A percentile compares a stretch with the other conserved stretches of the same genome.
These are phyloP conservation scores for Zaprionus davidi DNA, from an alignment of 1,140 invertebrate genomes.

Conservation along the genomic window DNA sequence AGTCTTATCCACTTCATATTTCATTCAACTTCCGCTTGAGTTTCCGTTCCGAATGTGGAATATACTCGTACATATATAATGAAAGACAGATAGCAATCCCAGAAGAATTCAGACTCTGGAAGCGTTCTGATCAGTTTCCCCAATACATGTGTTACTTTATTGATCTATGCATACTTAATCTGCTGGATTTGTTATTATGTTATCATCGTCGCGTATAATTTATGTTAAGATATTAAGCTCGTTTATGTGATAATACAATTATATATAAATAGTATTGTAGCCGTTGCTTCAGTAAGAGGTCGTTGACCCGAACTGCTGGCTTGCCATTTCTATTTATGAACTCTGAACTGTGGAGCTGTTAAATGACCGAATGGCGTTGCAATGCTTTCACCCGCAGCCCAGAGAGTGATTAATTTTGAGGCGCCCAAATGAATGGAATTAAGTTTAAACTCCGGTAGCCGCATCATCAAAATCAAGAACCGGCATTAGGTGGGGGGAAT, in stretches of 20 bases:
- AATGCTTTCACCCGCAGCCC: constrained; percentile 67
- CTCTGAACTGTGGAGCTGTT: constrained; percentile 1
- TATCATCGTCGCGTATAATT: constrained; percentile 23
- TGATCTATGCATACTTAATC: background rate
- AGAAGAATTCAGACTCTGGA: background rate
- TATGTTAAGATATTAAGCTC: constrained; percentile 18
- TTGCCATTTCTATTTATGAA: constrained; percentile 17
- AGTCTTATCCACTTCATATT: background rate
- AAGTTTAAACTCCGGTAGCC: constrained; percentile 67
- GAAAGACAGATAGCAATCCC: background rate
- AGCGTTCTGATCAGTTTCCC: background rate
- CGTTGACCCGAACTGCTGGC: constrained; percentile 34
- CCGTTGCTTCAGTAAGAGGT: constrained; percentile 11
- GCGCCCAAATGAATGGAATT: constrained; percentile 26
- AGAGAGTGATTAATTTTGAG: constrained; percentile 55
- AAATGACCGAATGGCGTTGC: constrained; percentile 16
- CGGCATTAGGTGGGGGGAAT: background rate
- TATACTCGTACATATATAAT: background rate
- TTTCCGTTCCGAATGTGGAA: background rate
- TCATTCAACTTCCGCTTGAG: background rate
- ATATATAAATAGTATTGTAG: background rate
- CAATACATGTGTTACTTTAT: background rate
- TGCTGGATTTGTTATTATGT: constrained; percentile 10
- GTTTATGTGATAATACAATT: constrained; percentile 29
- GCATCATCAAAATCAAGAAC: constrained; percentile 30